Percentiles rank a stretch among this genome's conserved stretches.
These are phyloP conservation scores for Nasonia longicornis DNA, from an alignment of 1,140 invertebrate genomes.

Conservation along the genomic window DNA sequence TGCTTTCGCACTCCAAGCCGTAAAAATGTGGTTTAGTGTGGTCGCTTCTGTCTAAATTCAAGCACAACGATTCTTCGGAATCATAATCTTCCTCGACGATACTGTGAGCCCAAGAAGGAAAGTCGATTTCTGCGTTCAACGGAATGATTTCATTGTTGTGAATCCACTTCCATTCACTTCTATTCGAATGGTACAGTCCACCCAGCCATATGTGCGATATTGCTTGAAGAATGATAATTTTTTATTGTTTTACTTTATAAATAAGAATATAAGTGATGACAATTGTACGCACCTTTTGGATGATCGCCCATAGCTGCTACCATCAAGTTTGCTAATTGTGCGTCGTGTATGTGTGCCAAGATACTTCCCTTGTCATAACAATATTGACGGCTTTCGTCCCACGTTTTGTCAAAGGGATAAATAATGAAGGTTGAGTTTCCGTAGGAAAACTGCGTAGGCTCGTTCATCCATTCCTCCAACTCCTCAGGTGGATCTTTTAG, in stretches of 20 bases:
- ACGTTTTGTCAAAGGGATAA: constrained; percentile 53
- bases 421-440: constrained; percentile 51
- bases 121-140: constrained; percentile 30
- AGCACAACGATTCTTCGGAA: constrained; percentile 44
- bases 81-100: constrained; percentile 45
- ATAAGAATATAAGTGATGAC: background rate
- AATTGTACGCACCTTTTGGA: constrained; percentile 50
- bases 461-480: constrained; percentile 53
- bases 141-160: constrained; percentile 49
- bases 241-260: background rate
- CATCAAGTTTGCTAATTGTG: constrained; percentile 49
- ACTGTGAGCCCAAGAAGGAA: constrained; percentile 51
- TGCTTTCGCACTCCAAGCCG: constrained; percentile 53
- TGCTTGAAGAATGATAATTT: constrained; percentile 36
- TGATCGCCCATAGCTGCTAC: constrained; percentile 57
- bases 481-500: constrained; percentile 52
- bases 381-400: constrained; percentile 50
- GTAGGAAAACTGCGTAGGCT: constrained; percentile 52
- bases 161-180: constrained; percentile 53
- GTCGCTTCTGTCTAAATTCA: constrained; percentile 55
- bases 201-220: constrained; percentile 54
- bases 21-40: constrained; percentile 54
- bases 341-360: constrained; percentile 50
- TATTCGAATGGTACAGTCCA: constrained; percentile 43
- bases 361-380: constrained; percentile 51